A percentile compares a stretch with the other conserved stretches of the same genome.
Conservation (phyloP, 2,797 vertebrate genomes). For the Acrossocheilus fasciatus region DNA sequence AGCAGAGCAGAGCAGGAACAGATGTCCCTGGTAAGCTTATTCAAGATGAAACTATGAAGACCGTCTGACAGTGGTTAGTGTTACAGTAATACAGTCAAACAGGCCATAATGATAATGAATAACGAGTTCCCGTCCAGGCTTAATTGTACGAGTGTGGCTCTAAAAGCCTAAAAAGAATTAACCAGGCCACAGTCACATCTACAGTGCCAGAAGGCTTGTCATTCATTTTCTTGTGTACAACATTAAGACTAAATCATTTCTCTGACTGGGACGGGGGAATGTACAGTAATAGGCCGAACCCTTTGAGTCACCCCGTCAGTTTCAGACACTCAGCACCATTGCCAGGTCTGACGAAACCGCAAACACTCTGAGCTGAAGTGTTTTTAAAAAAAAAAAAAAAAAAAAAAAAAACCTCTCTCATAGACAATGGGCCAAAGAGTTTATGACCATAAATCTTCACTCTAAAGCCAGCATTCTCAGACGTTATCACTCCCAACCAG, state of each 20-base stretch:
- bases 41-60: slow-evolving; percentile 18
- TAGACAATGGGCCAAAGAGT: slow-evolving; percentile 1
- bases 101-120: slow-evolving; percentile 32
- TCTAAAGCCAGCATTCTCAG: slow-evolving; percentile 31
- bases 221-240: slow-evolving; percentile 6
- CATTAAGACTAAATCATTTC: slow-evolving; percentile 22
- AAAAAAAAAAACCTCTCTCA: too few relatives aligned
- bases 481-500: slow-evolving; percentile 33
- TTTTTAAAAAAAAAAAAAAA: background rate
- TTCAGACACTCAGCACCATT: slow-evolving; percentile 39
- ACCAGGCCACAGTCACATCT: slow-evolving; percentile 25
- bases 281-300: slow-evolving; percentile 34
- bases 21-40: slow-evolving; percentile 19
- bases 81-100: slow-evolving; percentile 35
- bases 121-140: slow-evolving; percentile 19
- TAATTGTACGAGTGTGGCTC: slow-evolving; percentile 26
- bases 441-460: slow-evolving; percentile 29
- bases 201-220: background rate
- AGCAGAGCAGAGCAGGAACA: background rate
- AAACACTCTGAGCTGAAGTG: slow-evolving; percentile 2
- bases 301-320: slow-evolving; percentile 37
- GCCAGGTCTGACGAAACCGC: slow-evolving; percentile 53
- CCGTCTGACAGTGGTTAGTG: slow-evolving; percentile 21
- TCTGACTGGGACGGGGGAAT: slow-evolving; percentile 22
- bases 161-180: slow-evolving; percentile 40